phyloP scores from a whole-genome alignment of 2,113 vertebrate genomes.

The Daphoenositta chrysoptera region DNA sequence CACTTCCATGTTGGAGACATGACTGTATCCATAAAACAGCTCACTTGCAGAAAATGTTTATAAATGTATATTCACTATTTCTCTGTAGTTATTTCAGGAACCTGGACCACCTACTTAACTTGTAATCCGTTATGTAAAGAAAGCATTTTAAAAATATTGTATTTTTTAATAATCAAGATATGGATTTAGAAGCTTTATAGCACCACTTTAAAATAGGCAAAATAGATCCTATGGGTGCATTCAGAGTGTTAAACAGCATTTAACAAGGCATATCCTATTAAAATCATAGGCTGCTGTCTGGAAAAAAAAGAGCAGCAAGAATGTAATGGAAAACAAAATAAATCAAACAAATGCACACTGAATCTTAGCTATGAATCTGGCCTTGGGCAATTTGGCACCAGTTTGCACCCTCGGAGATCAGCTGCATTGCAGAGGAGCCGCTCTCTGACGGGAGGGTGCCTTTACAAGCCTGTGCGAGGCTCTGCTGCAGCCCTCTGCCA shows the following conservation, averaged over 20 bases:
- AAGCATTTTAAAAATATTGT: background rate
- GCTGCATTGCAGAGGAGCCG: constrained; percentile 55
- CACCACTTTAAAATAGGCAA: background rate
- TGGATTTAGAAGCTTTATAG: background rate
- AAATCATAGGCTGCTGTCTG: background rate
- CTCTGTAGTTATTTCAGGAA: background rate
- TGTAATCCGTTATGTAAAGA: background rate
- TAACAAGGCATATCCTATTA: constrained; percentile 9
- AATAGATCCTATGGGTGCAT: background rate
- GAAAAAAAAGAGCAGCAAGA: background rate
- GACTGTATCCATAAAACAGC: background rate
- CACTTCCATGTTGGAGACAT: background rate
- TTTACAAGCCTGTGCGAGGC: background rate
- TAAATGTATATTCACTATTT: background rate
- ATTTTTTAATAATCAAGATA: background rate
- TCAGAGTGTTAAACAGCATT: background rate
- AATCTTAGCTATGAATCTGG: constrained; percentile 34
- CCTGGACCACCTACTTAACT: background rate
- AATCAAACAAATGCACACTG: constrained; percentile 20
- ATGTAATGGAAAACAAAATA: constrained; percentile 25
- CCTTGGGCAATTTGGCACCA: constrained; percentile 12
- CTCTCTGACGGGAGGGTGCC: background rate
- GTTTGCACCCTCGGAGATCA: constrained; percentile 20
- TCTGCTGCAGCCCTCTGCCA: constrained; percentile 5
- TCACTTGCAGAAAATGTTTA: background rate